A percentile compares a stretch with the other conserved stretches of the same genome.
Evolutionary conservation across 1,140 invertebrate genomes (phyloP).

Genomic region (Drosophila nigrodunni): DNA sequence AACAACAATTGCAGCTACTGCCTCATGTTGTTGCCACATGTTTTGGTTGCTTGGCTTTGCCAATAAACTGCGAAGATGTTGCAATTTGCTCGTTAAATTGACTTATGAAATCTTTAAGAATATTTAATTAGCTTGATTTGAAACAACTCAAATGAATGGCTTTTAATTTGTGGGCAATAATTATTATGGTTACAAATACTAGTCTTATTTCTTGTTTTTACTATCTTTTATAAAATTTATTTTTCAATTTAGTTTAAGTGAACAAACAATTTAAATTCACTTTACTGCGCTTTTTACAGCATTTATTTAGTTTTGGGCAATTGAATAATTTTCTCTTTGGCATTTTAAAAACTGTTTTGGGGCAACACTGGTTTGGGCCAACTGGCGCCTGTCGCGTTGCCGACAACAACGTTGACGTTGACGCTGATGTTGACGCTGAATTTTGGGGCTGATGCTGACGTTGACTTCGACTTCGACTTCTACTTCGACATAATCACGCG

Average conservation of each 20-base stretch:
- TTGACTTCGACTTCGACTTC: constrained; percentile 45
- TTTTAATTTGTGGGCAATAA: too few species aligned
- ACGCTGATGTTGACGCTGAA: constrained; percentile 16
- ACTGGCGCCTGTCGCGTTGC: constrained; percentile 43
- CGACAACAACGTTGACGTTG: constrained; percentile 20
- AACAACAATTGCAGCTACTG: background rate
- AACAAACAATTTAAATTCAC: constrained; percentile 11
- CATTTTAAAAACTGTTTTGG: constrained; percentile 56
- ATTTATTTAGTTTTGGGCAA: constrained; percentile 59
- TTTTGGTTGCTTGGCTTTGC: background rate
- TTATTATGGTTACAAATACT: too few species aligned
- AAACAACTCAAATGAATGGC: background rate
- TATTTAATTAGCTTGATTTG: constrained; percentile 7
- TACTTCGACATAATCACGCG: constrained; percentile 78
- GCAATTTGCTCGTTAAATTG: constrained; percentile 4
- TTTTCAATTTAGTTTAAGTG: too few species aligned
- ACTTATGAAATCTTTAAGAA: constrained; percentile 8
- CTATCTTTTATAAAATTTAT: too few species aligned
- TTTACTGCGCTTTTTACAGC: background rate
- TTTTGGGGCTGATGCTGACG: constrained; percentile 3
- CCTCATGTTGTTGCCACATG: constrained; percentile 20
- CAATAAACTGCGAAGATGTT: constrained; percentile 12
- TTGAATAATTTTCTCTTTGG: constrained; percentile 71
- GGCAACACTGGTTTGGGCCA: constrained; percentile 8
- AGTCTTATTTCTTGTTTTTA: too few species aligned